phyloP scores from a whole-genome alignment of 1,140 invertebrate genomes.

The Spodoptera litura region DNA sequence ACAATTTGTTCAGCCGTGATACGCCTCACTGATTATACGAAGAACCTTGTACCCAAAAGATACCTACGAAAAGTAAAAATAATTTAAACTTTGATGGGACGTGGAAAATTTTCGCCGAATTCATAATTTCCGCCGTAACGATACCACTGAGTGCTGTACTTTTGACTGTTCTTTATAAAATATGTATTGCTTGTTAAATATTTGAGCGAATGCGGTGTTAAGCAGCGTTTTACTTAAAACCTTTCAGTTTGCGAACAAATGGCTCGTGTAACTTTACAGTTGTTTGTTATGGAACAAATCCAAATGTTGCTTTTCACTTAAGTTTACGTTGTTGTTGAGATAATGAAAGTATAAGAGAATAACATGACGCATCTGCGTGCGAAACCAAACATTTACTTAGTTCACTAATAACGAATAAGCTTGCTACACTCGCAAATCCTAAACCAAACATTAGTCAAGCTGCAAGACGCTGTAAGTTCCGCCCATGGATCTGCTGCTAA shows the following conservation, averaged over 20 bases:
- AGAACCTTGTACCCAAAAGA: neutral
- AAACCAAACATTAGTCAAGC: conserved; percentile 43
- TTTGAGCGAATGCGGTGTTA: conserved; percentile 18
- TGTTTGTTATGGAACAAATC: neutral
- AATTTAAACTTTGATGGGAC: conserved; percentile 50
- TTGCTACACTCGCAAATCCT: conserved; percentile 32
- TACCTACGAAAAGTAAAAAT: conserved; percentile 15
- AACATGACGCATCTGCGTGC: conserved; percentile 29
- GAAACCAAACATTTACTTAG: conserved; percentile 33
- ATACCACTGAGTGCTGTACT: neutral
- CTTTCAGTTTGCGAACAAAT: neutral
- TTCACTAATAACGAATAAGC: neutral
- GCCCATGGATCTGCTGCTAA: conserved; percentile 64
- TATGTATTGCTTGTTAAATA: conserved; percentile 21
- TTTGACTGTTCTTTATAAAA: conserved; percentile 28
- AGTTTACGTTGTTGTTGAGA: conserved; percentile 17
- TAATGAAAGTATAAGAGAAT: conserved; percentile 25
- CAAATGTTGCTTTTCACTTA: conserved; percentile 15
- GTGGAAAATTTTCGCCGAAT: conserved; percentile 37
- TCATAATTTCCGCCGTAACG: conserved; percentile 17
- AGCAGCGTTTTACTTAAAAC: neutral
- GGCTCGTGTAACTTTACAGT: neutral
- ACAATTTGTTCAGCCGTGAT: conserved; percentile 46
- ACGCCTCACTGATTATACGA: conserved; percentile 39
- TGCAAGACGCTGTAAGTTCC: conserved; percentile 37